Evolutionary conservation across 2,797 vertebrate species (phyloP), one percentile per base, ranked within the genome.

Genomic region (Acanthurus lineatus): DNA sequence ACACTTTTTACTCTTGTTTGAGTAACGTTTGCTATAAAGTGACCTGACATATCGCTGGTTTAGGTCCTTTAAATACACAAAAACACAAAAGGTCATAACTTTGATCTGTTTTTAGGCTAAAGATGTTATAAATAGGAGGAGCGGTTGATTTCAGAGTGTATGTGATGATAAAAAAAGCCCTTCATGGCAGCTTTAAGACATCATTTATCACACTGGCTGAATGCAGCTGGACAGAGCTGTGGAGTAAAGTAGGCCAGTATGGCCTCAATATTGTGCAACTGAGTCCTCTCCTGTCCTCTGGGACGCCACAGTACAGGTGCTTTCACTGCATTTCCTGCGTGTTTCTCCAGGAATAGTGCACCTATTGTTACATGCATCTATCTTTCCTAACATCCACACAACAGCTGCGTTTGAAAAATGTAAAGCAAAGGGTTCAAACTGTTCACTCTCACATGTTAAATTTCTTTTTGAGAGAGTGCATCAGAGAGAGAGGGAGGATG

Each of bases 201-300:
- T 54, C 56, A 81, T 81, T 77, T 57, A 65, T 72, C 72, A 64
- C 35, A 38, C 38, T 4, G 47, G 63, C 67, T 82, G 62, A 73
- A 45, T 32, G 28, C 64, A 71, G 76, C 61, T 49, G 69, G 56
- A 56, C 44, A 28, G 72, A 52, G 58, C 58, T 12, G 42, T 42
- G 64, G 69, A 47, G 61, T 61, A 57, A 91, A 91, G 64, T 85
- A 85, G 90, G 90, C 58, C 88, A 84, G 69, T 59, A 0, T 65
- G 79, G 69, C 82, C 85, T 59, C 61, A 62, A 86, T 77, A 64
- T 61, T 74, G 52, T 62, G 69, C 40, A 85, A 52, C 71, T 12
- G 53, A 28, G 35, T 59, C 16, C n/a, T n/a, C 25, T 14, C 1
- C 2, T 9, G 44, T 78, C 88, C 83, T 73, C 1, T 16, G 84